These are phyloP conservation scores for Lycaena phlaeas DNA, from an alignment of 2,888 invertebrate genomes.

Conservation along the genomic window DNA sequence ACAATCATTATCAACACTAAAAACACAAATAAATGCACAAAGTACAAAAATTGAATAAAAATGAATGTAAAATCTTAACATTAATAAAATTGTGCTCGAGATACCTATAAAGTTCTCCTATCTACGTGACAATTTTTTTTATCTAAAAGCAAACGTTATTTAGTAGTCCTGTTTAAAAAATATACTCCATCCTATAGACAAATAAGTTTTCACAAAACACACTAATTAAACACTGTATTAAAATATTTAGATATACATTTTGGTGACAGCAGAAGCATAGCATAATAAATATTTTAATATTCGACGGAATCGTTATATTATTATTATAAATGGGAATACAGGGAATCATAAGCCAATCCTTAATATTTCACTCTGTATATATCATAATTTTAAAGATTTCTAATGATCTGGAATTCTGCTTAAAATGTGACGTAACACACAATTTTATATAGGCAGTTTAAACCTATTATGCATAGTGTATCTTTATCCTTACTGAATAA, in stretches of 20 bases:
- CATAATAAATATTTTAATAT: slow-evolving; percentile 20
- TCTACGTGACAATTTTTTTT: slow-evolving; percentile 3
- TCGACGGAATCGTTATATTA: slow-evolving; percentile 26
- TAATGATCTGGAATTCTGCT: slow-evolving; percentile 16
- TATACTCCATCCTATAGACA: slow-evolving; percentile 42
- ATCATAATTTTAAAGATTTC: slow-evolving; percentile 13
- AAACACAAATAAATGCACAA: not conserved
- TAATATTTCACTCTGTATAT: slow-evolving; percentile 14
- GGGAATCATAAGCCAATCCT: slow-evolving; percentile 13
- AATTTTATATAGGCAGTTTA: no score
- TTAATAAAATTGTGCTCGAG: not conserved
- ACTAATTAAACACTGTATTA: slow-evolving; percentile 28
- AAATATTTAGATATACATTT: slow-evolving; percentile 28
- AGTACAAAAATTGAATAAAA: slow-evolving; percentile 9
- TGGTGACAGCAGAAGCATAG: slow-evolving; percentile 26
- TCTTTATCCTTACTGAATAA: no score
- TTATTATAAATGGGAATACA: slow-evolving; percentile 11
- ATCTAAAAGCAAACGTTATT: slow-evolving; percentile 5
- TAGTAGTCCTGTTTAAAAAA: slow-evolving; percentile 41
- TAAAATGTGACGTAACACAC: not conserved
- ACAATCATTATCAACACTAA: no score
- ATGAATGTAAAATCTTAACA: not conserved
- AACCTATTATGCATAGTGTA: no score
- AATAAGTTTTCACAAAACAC: slow-evolving; percentile 30
- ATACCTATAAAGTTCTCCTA: not conserved